phyloP scores from a whole-genome alignment of 2,888 invertebrate species.

The Mantis religiosa region DNA sequence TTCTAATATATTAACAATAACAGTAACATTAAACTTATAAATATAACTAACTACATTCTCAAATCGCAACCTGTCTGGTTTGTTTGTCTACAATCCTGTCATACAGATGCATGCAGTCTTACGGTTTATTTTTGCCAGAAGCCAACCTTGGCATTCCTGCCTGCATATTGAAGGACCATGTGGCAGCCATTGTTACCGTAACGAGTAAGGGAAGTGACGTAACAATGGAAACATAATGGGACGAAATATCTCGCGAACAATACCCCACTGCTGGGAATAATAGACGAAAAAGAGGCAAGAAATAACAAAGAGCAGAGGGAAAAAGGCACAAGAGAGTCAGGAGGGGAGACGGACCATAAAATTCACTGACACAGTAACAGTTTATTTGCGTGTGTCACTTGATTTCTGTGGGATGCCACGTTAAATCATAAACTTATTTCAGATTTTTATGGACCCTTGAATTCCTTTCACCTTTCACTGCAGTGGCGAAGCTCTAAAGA shows the following conservation, averaged over 20 bases:
- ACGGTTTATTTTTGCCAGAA: too few relatives aligned
- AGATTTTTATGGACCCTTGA: neutral
- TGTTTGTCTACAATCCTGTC: too few relatives aligned
- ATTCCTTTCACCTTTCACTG: neutral
- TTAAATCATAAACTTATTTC: neutral
- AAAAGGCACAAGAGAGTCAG: neutral
- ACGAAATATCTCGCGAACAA: slow-evolving; percentile 10
- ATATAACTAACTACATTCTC: too few relatives aligned
- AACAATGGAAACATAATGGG: slow-evolving; percentile 17
- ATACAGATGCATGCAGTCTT: too few relatives aligned
- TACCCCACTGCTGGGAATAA: neutral
- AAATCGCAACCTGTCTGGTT: too few relatives aligned
- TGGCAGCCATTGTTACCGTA: slow-evolving; percentile 19
- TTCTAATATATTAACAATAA: too few relatives aligned
- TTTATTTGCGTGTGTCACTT: neutral
- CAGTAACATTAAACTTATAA: too few relatives aligned
- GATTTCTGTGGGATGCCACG: neutral
- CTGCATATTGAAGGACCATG: neutral
- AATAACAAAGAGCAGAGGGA: neutral
- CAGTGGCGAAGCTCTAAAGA: neutral
- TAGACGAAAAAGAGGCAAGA: neutral
- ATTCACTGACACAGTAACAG: neutral
- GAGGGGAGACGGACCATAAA: neutral
- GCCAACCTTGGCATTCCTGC: neutral
- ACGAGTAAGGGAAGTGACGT: slow-evolving; percentile 16